Evolutionary conservation across 1,140 invertebrate species (phyloP).

Genomic region (Pseudomyrmex flavicornis): DNA sequence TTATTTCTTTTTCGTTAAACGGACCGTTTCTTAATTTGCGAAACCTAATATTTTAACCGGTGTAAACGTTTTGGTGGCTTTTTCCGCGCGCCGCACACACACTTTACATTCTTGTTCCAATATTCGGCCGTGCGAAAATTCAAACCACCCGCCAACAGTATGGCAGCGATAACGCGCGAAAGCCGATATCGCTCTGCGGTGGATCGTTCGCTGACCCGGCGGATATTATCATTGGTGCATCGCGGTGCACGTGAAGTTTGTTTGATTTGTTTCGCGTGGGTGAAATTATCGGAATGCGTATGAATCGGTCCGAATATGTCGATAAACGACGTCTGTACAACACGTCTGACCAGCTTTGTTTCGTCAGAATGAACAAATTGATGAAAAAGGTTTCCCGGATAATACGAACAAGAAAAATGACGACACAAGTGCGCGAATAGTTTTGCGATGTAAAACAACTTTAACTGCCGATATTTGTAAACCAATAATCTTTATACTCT

Average conservation of each 20-base stretch:
- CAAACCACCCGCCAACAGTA: slow-evolving; percentile 77
- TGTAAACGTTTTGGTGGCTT: neutral
- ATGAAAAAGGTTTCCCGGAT: neutral
- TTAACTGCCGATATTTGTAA: no score
- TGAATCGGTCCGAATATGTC: slow-evolving; percentile 28
- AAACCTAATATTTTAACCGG: neutral
- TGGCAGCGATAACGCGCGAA: slow-evolving; percentile 67
- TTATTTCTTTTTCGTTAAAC: neutral
- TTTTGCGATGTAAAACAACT: neutral
- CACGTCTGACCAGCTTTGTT: neutral
- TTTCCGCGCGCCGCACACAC: slow-evolving; percentile 5
- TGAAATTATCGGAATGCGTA: slow-evolving; percentile 56
- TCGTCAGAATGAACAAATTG: neutral
- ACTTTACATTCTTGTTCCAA: slow-evolving; percentile 65
- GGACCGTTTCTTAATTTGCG: neutral
- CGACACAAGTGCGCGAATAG: no score
- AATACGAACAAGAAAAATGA: no score
- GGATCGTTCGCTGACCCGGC: slow-evolving; percentile 63
- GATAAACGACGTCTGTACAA: slow-evolving; percentile 21
- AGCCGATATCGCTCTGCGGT: slow-evolving; percentile 68
- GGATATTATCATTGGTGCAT: slow-evolving; percentile 67
- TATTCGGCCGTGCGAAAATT: slow-evolving; percentile 80
- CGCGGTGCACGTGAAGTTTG: slow-evolving; percentile 47
- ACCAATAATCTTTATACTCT: no score
- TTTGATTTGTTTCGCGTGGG: slow-evolving; percentile 55